A percentile compares a stretch with the other conserved stretches of the same genome.
Conservation (phyloP, 53 echinoderm and acorn worm genomes). For the Antedon mediterranea region DNA sequence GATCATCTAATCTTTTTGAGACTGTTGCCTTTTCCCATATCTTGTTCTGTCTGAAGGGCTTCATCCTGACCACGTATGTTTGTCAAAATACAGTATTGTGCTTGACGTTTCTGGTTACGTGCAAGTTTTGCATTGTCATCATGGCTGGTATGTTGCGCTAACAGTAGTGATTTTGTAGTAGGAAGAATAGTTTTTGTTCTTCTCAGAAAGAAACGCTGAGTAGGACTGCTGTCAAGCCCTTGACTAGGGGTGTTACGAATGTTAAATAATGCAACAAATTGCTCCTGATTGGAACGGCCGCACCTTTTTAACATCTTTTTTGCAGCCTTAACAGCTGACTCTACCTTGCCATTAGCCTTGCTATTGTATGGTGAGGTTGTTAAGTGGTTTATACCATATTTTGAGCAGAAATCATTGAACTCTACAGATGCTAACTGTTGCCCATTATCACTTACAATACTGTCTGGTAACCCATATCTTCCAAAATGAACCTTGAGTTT, state of each 20-base stretch:
- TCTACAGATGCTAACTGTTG: slow-evolving; percentile 27
- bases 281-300: slow-evolving; percentile 3
- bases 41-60: slow-evolving; percentile 12
- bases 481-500: slow-evolving; percentile 26
- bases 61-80: slow-evolving; percentile 16
- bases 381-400: slow-evolving; percentile 22
- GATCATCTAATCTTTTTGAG: slow-evolving; percentile 12
- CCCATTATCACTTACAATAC: slow-evolving; percentile 28
- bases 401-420: slow-evolving; percentile 14
- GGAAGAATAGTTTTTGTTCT: slow-evolving; percentile 29
- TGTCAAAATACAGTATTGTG: slow-evolving; percentile 18
- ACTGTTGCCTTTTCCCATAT: slow-evolving; percentile 14
- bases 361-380: slow-evolving; percentile 34
- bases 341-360: slow-evolving; percentile 27
- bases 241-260: slow-evolving; percentile 27
- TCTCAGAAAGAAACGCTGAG: slow-evolving; percentile 22
- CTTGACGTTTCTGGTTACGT: slow-evolving; percentile 3
- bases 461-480: slow-evolving; percentile 30
- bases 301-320: slow-evolving; percentile 8
- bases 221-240: slow-evolving; percentile 26
- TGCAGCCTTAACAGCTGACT: slow-evolving; percentile 14
- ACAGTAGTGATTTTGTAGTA: slow-evolving; percentile 9
- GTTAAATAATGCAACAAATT: slow-evolving; percentile 23
- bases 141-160: slow-evolving; percentile 2
- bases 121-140: slow-evolving; percentile 11